phyloP scores from a whole-genome alignment of 2,888 invertebrate genomes.

The Acanthosepion esculentum region DNA sequence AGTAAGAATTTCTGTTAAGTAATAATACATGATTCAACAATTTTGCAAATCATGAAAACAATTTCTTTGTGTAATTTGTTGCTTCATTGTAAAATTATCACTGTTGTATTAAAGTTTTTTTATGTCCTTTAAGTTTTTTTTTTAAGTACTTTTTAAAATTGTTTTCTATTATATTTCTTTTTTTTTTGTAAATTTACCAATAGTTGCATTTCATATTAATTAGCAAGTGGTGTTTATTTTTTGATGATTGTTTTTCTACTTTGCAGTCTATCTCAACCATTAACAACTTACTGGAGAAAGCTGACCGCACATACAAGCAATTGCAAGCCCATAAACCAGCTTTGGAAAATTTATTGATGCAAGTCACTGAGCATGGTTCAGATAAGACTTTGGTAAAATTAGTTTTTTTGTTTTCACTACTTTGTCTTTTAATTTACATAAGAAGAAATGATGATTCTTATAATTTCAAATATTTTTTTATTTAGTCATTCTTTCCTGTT shows the following conservation, averaged over 20 bases:
- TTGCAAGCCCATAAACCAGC: slow-evolving; percentile 91
- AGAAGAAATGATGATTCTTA: not conserved
- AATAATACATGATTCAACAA: too few species aligned
- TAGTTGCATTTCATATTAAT: too few species aligned
- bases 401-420: not conserved
- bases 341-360: slow-evolving; percentile 87
- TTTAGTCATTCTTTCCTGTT: not conserved
- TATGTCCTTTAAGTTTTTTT: too few species aligned
- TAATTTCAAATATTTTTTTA: not conserved
- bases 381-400: slow-evolving; percentile 57
- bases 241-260: not conserved
- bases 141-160: too few species aligned
- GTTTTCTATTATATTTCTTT: too few species aligned
- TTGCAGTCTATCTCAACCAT: slow-evolving; percentile 89
- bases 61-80: too few species aligned
- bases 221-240: too few species aligned
- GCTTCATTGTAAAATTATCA: too few species aligned
- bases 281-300: slow-evolving; percentile 91
- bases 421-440: not conserved
- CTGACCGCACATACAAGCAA: slow-evolving; percentile 93
- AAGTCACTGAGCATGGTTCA: slow-evolving; percentile 86
- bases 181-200: not conserved
- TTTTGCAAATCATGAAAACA: too few species aligned
- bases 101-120: too few species aligned
- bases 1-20: too few species aligned